Conservation (phyloP, 2,888 invertebrate species). For the Aspidiotus destructor region DNA sequence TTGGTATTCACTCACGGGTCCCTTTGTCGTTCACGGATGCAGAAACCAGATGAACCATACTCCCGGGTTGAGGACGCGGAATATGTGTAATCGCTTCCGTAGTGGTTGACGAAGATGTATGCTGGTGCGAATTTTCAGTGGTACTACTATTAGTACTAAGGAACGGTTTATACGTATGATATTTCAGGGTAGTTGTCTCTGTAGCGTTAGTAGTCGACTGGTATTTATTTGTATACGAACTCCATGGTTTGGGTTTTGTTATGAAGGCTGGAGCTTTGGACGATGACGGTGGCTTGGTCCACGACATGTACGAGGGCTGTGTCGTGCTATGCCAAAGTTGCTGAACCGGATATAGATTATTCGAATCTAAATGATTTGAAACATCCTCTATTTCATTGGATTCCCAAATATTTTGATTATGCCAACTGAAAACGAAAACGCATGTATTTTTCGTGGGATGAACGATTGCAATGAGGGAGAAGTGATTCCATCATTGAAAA, state of each 20-base stretch:
- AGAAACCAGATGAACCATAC: conserved; percentile 10
- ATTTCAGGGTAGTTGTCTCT: conserved; percentile 33
- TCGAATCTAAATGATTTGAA: conserved; percentile 31
- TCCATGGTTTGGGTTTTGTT: conserved; percentile 34
- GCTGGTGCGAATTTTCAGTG: conserved; percentile 36
- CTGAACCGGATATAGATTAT: conserved; percentile 16
- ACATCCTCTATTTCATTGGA: conserved; percentile 30
- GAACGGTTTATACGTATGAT: conserved; percentile 35
- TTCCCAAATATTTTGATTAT: conserved; percentile 24
- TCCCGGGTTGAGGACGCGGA: conserved; percentile 35
- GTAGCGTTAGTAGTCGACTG: conserved; percentile 34
- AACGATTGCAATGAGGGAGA: background rate
- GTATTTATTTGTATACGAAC: conserved; percentile 29
- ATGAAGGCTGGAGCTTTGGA: conserved; percentile 27
- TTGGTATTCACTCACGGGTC: conserved; percentile 17
- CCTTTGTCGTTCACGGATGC: conserved; percentile 21
- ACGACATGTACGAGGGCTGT: conserved; percentile 17
- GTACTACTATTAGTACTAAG: conserved; percentile 40
- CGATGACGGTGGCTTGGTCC: conserved; percentile 20
- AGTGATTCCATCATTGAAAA: too few relatives aligned
- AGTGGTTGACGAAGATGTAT: conserved; percentile 36
- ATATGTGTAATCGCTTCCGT: conserved; percentile 39
- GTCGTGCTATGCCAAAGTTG: conserved; percentile 30
- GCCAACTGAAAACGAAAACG: conserved; percentile 21
- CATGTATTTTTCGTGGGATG: background rate